These are phyloP conservation scores for Hippoglossus hippoglossus DNA, from an alignment of 2,797 vertebrate genomes.

Conservation along the genomic window DNA sequence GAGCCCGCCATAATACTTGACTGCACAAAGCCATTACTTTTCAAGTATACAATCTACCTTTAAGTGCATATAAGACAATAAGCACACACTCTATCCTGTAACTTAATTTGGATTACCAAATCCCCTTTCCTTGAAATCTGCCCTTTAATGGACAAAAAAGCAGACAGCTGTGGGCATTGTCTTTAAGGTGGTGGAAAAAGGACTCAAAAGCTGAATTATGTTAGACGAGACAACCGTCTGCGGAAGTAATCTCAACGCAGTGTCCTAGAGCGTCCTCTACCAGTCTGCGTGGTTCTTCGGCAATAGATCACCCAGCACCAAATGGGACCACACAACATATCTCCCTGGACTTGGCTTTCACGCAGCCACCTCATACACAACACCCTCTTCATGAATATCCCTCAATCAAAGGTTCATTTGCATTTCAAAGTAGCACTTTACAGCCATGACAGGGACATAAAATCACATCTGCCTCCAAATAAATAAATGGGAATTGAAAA, in stretches of 20 bases:
- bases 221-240: constrained; percentile 16
- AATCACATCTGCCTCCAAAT: constrained; percentile 86
- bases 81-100: constrained; percentile 70
- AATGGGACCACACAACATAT: constrained; percentile 60
- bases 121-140: constrained; percentile 69
- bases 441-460: constrained; percentile 80
- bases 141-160: constrained; percentile 68
- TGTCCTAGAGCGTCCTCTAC: constrained; percentile 57
- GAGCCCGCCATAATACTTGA: constrained; percentile 66
- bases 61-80: constrained; percentile 80
- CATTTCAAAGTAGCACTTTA: constrained; percentile 86
- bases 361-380: constrained; percentile 56
- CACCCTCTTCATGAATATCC: constrained; percentile 70
- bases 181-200: constrained; percentile 45
- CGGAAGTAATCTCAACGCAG: constrained; percentile 20
- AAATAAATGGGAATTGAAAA: constrained; percentile 83
- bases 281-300: constrained; percentile 30
- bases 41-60: constrained; percentile 71
- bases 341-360: constrained; percentile 63
- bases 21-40: constrained; percentile 77
- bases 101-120: constrained; percentile 70
- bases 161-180: constrained; percentile 42
- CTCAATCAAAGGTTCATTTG: constrained; percentile 83
- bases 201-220: constrained; percentile 17
- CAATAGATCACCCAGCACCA: constrained; percentile 45